phyloP scores from a whole-genome alignment of 53 echinoderm and acorn worm species.

The Temnopleurus reevesii region DNA sequence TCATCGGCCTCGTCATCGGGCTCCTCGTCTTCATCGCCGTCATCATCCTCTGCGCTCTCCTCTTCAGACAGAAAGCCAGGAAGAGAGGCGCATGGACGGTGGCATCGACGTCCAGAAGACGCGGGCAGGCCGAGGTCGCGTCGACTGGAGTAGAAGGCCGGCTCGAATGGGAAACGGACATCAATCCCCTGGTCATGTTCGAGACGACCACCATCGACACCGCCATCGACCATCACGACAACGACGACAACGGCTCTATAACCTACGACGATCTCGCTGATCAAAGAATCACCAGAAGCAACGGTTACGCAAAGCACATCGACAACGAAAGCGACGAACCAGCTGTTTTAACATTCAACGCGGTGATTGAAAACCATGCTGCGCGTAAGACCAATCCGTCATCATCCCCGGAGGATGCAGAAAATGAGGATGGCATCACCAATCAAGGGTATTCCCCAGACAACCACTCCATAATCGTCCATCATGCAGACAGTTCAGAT shows the following conservation, averaged over 20 bases:
- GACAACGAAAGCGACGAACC: not conserved
- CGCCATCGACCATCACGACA: not conserved
- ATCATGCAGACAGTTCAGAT: not conserved
- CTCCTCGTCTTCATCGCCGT: not conserved
- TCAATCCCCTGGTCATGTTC: slow-evolving; percentile 17
- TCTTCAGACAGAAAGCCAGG: not conserved
- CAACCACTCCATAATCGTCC: not conserved
- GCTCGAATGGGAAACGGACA: slow-evolving; percentile 27
- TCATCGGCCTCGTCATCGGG: slow-evolving; percentile 10
- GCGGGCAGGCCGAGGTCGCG: slow-evolving; percentile 8
- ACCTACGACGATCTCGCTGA: not conserved
- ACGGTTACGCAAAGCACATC: not conserved
- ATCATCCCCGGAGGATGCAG: not conserved
- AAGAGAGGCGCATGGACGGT: not conserved
- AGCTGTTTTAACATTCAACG: not conserved
- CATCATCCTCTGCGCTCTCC: not conserved
- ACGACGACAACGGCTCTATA: slow-evolving; percentile 24
- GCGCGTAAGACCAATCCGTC: not conserved
- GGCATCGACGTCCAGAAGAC: not conserved
- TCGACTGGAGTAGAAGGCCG: slow-evolving; percentile 9
- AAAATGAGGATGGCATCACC: not conserved
- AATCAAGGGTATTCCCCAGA: not conserved
- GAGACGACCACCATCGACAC: not conserved
- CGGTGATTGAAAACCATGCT: slow-evolving; percentile 30
- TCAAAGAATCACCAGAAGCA: not conserved